These are phyloP conservation scores for Meghimatium bilineatum DNA, from an alignment of 2,888 invertebrate genomes.

Conservation along the genomic window DNA sequence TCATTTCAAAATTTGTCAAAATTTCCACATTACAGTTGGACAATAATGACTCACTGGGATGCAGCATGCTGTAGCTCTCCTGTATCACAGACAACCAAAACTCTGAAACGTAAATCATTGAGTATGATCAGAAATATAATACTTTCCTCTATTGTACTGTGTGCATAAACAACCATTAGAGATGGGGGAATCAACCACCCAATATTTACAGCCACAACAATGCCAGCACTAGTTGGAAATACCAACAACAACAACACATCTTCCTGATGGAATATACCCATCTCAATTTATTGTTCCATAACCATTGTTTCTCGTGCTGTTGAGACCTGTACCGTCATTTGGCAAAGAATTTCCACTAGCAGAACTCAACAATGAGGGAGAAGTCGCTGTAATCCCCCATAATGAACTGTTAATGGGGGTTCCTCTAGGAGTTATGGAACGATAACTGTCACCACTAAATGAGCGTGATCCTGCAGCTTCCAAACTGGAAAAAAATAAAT, in stretches of 20 bases:
- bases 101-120: not conserved
- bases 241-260: no score
- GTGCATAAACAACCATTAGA: not conserved
- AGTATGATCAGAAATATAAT: not conserved
- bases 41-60: not conserved
- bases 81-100: slow-evolving; percentile 13
- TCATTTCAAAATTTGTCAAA: not conserved
- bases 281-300: slow-evolving; percentile 27
- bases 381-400: slow-evolving; percentile 11
- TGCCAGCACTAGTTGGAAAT: not conserved
- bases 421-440: slow-evolving; percentile 54
- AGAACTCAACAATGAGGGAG: slow-evolving; percentile 1
- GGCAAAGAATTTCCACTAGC: slow-evolving; percentile 6
- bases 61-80: not conserved
- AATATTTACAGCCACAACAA: not conserved
- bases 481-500: slow-evolving; percentile 32
- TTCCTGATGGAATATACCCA: not conserved
- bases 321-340: not conserved
- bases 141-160: not conserved
- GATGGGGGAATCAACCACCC: not conserved
- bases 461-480: slow-evolving; percentile 52
- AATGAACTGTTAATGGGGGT: slow-evolving; percentile 50
- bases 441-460: slow-evolving; percentile 50
- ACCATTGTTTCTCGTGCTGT: not conserved
- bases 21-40: not conserved